Conservation (phyloP, 2,888 invertebrate species). For the Cheilosia pagana region DNA sequence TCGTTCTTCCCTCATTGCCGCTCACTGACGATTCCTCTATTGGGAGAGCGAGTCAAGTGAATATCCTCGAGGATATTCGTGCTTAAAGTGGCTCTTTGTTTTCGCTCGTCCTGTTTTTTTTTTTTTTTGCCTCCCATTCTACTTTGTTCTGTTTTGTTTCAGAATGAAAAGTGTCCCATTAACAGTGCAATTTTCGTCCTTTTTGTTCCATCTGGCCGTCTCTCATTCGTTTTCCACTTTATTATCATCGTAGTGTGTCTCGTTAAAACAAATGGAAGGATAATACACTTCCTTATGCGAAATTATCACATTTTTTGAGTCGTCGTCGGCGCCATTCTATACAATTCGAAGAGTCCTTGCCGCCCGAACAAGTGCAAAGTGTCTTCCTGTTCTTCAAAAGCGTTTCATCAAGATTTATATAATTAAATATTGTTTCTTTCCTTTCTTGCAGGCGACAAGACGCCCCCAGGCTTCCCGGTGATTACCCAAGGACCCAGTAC, state of each 20-base stretch:
- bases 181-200: constrained; percentile 59
- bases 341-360: constrained; percentile 37
- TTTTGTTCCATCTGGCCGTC: constrained; percentile 9
- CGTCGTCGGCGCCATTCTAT: constrained; percentile 1
- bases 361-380: constrained; percentile 1
- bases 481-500: constrained; percentile 94
- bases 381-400: constrained; percentile 31
- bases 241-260: constrained; percentile 47
- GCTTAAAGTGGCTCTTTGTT: constrained; percentile 70
- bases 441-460: constrained; percentile 87
- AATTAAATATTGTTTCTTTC: constrained; percentile 45
- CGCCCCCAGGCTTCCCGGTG: constrained; percentile 96
- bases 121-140: constrained; percentile 10
- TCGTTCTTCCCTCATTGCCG: constrained; percentile 54
- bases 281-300: constrained; percentile 74
- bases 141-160: constrained; percentile 28
- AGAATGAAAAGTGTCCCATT: constrained; percentile 67
- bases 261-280: constrained; percentile 71
- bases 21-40: constrained; percentile 40
- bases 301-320: constrained; percentile 67
- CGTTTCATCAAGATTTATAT: constrained; percentile 17
- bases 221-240: constrained; percentile 33
- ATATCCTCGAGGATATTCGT: constrained; percentile 72
- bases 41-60: constrained; percentile 67
- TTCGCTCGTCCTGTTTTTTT: constrained; percentile 31